Base-by-base conservation (phyloP, 1,140 invertebrate species). In the Episyrphus balteatus region DNA sequence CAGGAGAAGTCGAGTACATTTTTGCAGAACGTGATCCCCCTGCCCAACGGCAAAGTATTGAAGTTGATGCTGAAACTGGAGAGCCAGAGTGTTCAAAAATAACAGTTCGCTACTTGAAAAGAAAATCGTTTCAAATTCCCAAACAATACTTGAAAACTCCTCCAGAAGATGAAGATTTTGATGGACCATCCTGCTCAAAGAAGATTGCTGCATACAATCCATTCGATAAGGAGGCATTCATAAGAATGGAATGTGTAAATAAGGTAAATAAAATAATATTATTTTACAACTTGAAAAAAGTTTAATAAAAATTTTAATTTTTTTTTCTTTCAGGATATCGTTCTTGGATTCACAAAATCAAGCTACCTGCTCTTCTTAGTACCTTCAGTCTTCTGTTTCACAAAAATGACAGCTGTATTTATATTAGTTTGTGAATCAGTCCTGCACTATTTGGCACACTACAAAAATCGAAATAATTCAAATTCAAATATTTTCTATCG, bases 361-460 rank as follows among this genome's bases (percentile, higher is more conserved):
- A 54, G 49, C 40, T 52, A 63, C 44, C 47, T 51, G 11, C 33
- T 67, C 46, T 61, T 73, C 58, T 56, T 66, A 50, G 51, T 66
- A 40, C 70, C 70, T n/a, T 70, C 69, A 6, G 51, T 70, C 0
- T 68, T 73, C 47, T 61, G 59, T 39, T 70, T 63, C 53, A 59
- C 58, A 36, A 59, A 70, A 26, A 44, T 68, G 17, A 48, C 68
- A 12, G 57, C 56, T 15, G 41, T 57, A 1, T 5, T 60, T 3
- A 43, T 69, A 12, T 51, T 57, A 11, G 1, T 66, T 3, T 32
- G 68, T 32, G 71, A 74, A 57, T 58, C 72, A 0, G 44, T 68
- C 9, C 54, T 78, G 46, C 76, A 79, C 51, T 62, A 69, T 26
- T 70, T 75, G 73, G 70, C 74, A 0, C 77, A 79, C 50, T 70